Evolutionary conservation across 1,140 invertebrate genomes (phyloP).

Genomic region (Monomorium pharaonis): DNA sequence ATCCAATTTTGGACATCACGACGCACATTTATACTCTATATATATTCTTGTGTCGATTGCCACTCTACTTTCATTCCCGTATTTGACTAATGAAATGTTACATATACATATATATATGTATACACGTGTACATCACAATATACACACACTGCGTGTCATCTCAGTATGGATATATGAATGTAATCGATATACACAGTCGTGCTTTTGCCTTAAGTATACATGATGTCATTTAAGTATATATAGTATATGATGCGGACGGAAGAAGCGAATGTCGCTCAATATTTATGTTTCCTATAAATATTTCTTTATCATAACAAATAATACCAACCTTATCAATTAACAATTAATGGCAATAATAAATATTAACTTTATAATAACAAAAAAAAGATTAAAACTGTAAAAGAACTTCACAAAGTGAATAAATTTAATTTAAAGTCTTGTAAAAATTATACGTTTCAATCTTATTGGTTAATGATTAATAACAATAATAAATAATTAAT

Average conservation of each 20-base stretch:
- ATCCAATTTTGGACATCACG: constrained; percentile 34
- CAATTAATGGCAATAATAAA: not conserved
- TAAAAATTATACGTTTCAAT: not conserved
- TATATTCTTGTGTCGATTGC: constrained; percentile 40
- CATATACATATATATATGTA: not conserved
- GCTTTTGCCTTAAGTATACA: constrained; percentile 7
- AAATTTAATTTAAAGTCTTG: not conserved
- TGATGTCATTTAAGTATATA: constrained; percentile 16
- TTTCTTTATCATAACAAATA: not conserved
- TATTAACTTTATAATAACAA: too few species aligned
- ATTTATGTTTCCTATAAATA: not conserved
- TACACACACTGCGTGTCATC: not conserved
- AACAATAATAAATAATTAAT: too few species aligned
- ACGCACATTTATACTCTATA: not conserved
- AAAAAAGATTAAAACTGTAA: not conserved
- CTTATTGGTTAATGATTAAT: not conserved
- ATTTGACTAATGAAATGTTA: constrained; percentile 58
- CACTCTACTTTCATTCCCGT: constrained; percentile 63
- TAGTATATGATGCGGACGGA: not conserved
- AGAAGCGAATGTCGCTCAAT: constrained; percentile 8
- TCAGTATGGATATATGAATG: constrained; percentile 28
- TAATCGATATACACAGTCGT: not conserved
- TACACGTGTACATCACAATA: not conserved
- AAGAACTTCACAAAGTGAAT: not conserved
- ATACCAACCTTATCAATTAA: not conserved